Evolutionary conservation across 2,888 invertebrate genomes (phyloP).

Genomic region (Spatulosminthurus flaviceps): DNA sequence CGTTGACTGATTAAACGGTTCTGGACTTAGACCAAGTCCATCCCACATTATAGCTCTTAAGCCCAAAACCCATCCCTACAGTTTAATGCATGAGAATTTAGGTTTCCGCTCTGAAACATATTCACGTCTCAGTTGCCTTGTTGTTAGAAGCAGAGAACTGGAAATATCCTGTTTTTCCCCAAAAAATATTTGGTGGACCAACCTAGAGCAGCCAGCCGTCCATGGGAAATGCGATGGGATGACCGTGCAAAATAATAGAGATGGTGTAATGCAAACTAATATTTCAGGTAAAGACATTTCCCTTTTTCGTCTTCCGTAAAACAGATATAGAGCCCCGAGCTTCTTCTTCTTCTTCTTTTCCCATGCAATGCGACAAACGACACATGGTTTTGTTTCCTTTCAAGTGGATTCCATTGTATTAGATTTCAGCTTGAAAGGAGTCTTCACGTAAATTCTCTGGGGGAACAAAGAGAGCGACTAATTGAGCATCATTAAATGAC

Average conservation of each 20-base stretch:
- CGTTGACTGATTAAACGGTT: neutral
- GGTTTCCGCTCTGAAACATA: too few relatives aligned
- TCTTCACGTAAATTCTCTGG: constrained; percentile 14
- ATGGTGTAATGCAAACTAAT: neutral
- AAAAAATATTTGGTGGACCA: neutral
- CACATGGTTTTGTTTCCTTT: neutral
- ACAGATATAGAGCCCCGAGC: neutral
- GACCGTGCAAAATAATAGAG: constrained; percentile 11
- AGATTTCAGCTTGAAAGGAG: constrained; percentile 1
- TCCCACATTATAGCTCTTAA: too few relatives aligned
- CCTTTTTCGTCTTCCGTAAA: constrained; percentile 3
- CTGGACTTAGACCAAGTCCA: too few relatives aligned
- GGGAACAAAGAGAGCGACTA: constrained; percentile 43
- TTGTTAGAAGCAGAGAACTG: too few relatives aligned
- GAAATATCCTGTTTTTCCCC: neutral
- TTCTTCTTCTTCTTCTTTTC: too few relatives aligned
- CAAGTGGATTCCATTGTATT: constrained; percentile 24
- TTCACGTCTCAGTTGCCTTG: too few relatives aligned
- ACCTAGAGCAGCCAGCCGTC: neutral
- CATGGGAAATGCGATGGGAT: neutral
- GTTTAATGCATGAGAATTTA: too few relatives aligned
- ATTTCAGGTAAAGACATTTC: constrained; percentile 14
- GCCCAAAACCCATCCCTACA: too few relatives aligned
- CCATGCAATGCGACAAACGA: too few relatives aligned
- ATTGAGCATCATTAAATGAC: constrained; percentile 52